These are phyloP conservation scores for Mechanitis mazaeus DNA, from an alignment of 2,888 invertebrate species.

Conservation along the genomic window DNA sequence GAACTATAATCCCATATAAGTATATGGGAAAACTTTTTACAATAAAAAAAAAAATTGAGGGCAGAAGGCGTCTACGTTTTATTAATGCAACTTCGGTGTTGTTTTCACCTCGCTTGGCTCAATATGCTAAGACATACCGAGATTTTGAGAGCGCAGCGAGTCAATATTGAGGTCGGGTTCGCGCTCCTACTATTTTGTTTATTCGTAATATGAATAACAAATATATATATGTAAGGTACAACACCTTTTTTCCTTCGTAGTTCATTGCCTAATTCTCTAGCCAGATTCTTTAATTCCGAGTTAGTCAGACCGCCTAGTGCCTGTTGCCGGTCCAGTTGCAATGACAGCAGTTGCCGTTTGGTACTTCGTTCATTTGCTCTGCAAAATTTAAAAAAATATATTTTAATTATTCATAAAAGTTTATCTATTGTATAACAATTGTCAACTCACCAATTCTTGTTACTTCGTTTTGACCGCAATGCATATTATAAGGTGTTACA, in stretches of 20 bases:
- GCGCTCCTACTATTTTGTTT: no score
- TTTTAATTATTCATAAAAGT: neutral
- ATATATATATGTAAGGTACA: slow-evolving; percentile 15
- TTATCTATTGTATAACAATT: no score
- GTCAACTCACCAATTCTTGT: slow-evolving; percentile 62
- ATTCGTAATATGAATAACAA: neutral
- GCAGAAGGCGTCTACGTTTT: no score
- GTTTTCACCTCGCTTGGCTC: no score
- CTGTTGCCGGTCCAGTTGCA: slow-evolving; percentile 56
- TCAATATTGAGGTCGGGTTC: no score
- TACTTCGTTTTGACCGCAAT: slow-evolving; percentile 43
- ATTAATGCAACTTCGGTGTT: no score
- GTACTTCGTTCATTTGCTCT: slow-evolving; percentile 56
- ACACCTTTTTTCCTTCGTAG: slow-evolving; percentile 49
- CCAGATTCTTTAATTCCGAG: slow-evolving; percentile 47
- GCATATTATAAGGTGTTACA: slow-evolving; percentile 32
- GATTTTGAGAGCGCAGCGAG: no score
- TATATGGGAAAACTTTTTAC: no score
- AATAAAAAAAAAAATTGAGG: no score
- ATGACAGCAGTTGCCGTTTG: slow-evolving; percentile 58
- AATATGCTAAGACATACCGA: no score
- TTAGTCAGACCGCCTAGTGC: slow-evolving; percentile 46
- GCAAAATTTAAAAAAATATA: slow-evolving; percentile 27
- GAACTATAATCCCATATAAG: no score
- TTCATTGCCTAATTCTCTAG: slow-evolving; percentile 50